Evolutionary conservation across 2,113 vertebrate species (phyloP).

Genomic region (Pontoporia blainvillei): DNA sequence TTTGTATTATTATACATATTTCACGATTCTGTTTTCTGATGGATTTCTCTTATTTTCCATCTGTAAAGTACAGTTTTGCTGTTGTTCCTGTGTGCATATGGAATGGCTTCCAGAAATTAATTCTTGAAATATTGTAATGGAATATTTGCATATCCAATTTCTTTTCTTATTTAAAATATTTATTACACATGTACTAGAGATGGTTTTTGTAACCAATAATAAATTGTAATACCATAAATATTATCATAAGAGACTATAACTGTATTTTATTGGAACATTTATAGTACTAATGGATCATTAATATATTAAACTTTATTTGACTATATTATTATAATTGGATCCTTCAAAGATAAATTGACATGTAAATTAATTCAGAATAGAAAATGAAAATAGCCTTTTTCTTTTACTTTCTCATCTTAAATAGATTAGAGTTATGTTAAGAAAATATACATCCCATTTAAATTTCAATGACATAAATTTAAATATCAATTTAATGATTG

Average conservation of each 20-base stretch:
- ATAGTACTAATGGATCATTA: background rate
- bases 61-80: constrained; percentile 63
- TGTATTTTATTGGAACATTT: background rate
- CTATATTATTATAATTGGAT: background rate
- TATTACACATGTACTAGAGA: constrained; percentile 31
- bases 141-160: constrained; percentile 8
- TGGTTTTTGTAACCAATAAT: constrained; percentile 7
- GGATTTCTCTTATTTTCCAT: constrained; percentile 60
- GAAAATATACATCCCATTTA: background rate
- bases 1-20: constrained; percentile 57
- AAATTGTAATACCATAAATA: constrained; percentile 25
- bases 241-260: background rate
- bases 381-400: background rate
- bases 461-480: background rate
- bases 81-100: constrained; percentile 47
- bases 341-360: constrained; percentile 5
- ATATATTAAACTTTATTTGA: background rate
- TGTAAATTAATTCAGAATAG: background rate
- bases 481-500: background rate
- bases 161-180: constrained; percentile 40
- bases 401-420: background rate
- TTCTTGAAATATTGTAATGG: constrained; percentile 19
- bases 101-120: constrained; percentile 43
- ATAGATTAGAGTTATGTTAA: background rate
- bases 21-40: constrained; percentile 63